Base-by-base conservation (phyloP, 2,888 invertebrate genomes). In the Nysson spinosus region DNA sequence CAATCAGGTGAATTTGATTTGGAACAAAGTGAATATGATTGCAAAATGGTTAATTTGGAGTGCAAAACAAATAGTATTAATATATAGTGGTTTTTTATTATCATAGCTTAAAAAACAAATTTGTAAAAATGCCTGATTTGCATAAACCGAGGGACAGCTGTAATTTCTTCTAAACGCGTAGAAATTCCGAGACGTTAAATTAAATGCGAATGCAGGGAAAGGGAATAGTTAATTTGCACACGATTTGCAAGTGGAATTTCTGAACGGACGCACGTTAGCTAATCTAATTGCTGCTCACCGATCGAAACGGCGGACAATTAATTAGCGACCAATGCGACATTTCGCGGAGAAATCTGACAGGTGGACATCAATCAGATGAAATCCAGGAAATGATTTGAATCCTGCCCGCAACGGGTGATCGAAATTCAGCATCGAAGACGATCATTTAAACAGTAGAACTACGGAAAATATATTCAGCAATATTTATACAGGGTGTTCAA, bases 261-360 rank as follows among this genome's bases (percentile, higher is more conserved):
- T 6, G 11, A 54, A 39, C 32, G 24, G 50, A 22, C 28, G 47
- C 47, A 37, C 47, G 51, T 42, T 32, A 61, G 37, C 50, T 47
- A 51, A 64, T 56, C 55, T 51, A 51, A 68, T 68, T 56, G 32
- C 26, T 26, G 30, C 49, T n/a, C 17, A 26, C 39, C 22, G 57
- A 68, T 68, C 68, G 50, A 62, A 57, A 17, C 56, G 47, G 47
- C 49, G 69, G 57, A 52, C 57, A 68, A 69, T 68, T 69, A 69
- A 69, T 69, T 69, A 68, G 43, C 61, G 19, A 56, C 46, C 55
- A 30, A 42, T 22, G 47, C 35, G 61, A 61, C 61, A 39, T 61
- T 56, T 54, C 58, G 49, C 49, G 66, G 58, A 52, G 52, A 65
- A 56, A 66, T 66, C 57, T 58, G 66, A 65, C 66, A 65, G 51